These are phyloP conservation scores for Oreochromis grahami DNA, from an alignment of 2,797 vertebrate species.

Conservation along the genomic window DNA sequence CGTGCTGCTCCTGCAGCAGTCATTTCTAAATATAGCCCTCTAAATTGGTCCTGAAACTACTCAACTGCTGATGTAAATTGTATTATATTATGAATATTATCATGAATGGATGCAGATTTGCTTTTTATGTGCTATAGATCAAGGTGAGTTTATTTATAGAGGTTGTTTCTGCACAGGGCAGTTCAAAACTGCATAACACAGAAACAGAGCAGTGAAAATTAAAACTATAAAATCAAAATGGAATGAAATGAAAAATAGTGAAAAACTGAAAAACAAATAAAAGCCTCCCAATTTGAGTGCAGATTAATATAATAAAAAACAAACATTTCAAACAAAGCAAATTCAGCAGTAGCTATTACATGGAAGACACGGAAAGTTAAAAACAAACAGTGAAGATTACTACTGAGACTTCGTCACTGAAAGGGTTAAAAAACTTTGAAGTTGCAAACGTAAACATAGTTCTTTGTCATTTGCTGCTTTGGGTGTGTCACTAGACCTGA, in stretches of 20 bases:
- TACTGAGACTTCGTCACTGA: background rate
- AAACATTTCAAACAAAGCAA: background rate
- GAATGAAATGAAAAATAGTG: background rate
- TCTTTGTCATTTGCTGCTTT: background rate
- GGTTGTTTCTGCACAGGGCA: background rate
- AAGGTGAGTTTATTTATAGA: background rate
- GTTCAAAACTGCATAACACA: background rate
- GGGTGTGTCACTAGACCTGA: background rate
- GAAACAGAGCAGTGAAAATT: background rate
- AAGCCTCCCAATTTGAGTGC: background rate
- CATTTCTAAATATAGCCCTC: background rate
- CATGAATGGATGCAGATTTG: background rate
- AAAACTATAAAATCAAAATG: background rate
- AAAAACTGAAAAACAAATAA: background rate
- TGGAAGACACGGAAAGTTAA: background rate
- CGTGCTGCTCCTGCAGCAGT: background rate
- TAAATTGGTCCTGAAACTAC: background rate
- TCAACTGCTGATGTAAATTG: background rate
- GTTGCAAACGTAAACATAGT: background rate
- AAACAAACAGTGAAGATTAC: background rate
- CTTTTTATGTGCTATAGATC: background rate
- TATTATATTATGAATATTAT: background rate
- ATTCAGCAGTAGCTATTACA: background rate
- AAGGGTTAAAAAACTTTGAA: background rate
- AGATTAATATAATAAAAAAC: background rate